Conservation (phyloP, 2,113 vertebrate genomes). For the Tursiops truncatus region DNA sequence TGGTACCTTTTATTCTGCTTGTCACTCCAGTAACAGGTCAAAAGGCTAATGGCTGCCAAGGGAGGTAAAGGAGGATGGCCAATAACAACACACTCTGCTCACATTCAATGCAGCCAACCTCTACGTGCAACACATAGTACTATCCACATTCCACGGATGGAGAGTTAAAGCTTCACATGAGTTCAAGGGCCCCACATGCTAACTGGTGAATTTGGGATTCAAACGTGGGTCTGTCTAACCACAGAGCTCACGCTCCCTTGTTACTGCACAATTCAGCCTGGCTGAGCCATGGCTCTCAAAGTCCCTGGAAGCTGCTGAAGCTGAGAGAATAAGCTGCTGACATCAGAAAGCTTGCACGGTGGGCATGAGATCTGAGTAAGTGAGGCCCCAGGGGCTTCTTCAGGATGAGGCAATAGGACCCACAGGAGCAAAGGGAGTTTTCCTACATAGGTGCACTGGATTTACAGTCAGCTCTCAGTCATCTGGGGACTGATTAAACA, state of each 20-base stretch:
- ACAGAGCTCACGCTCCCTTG: not conserved
- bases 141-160: not conserved
- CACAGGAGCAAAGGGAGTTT: not conserved
- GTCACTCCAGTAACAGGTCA: not conserved
- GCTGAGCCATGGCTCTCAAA: not conserved
- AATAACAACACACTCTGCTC: not conserved
- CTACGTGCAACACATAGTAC: not conserved
- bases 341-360: not conserved
- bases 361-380: not conserved
- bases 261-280: not conserved
- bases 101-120: not conserved
- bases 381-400: not conserved
- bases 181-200: not conserved
- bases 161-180: not conserved
- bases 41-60: not conserved
- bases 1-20: not conserved
- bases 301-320: not conserved
- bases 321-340: not conserved
- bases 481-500: not conserved
- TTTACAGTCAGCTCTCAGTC: not conserved
- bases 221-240: not conserved
- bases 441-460: not conserved
- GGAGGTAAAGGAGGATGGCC: not conserved
- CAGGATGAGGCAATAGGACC: not conserved
- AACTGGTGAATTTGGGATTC: not conserved